Percentiles rank a stretch among this genome's conserved stretches.
Conservation (phyloP, 1,140 invertebrate species). For the Drosophila parvula region DNA sequence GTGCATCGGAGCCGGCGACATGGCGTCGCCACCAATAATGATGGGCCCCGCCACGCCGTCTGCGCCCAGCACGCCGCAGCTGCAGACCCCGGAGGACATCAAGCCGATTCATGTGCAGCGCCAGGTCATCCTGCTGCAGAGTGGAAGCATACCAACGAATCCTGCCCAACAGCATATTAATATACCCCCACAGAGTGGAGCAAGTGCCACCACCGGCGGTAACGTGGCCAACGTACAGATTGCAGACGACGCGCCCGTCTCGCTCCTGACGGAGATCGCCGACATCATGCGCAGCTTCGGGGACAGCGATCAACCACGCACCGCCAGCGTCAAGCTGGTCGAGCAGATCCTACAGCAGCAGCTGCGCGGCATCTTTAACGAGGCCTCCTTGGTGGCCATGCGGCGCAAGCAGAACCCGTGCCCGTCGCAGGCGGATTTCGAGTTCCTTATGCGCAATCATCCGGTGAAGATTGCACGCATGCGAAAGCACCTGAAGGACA, state of each 20-base stretch:
- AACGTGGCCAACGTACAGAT: constrained; percentile 27
- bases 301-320: constrained; percentile 74
- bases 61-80: constrained; percentile 58
- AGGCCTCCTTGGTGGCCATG: constrained; percentile 79
- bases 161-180: constrained; percentile 36
- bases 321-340: constrained; percentile 75
- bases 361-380: constrained; percentile 78
- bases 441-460: constrained; percentile 82
- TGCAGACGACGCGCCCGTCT: constrained; percentile 66
- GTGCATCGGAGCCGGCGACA: constrained; percentile 47
- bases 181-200: constrained; percentile 7
- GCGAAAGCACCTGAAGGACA: constrained; percentile 80
- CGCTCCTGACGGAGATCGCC: constrained; percentile 76
- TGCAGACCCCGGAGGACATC: constrained; percentile 58
- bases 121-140: constrained; percentile 63
- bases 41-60: constrained; percentile 40
- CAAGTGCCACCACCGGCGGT: not conserved
- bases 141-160: constrained; percentile 43
- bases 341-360: constrained; percentile 83
- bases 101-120: constrained; percentile 69
- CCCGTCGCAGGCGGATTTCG: constrained; percentile 80
- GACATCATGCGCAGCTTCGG: constrained; percentile 83
- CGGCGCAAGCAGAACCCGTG: constrained; percentile 75
- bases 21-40: constrained; percentile 56
- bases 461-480: constrained; percentile 80